These are phyloP conservation scores for Nymphalis polychloros DNA, from an alignment of 2,888 invertebrate species.

Conservation along the genomic window DNA sequence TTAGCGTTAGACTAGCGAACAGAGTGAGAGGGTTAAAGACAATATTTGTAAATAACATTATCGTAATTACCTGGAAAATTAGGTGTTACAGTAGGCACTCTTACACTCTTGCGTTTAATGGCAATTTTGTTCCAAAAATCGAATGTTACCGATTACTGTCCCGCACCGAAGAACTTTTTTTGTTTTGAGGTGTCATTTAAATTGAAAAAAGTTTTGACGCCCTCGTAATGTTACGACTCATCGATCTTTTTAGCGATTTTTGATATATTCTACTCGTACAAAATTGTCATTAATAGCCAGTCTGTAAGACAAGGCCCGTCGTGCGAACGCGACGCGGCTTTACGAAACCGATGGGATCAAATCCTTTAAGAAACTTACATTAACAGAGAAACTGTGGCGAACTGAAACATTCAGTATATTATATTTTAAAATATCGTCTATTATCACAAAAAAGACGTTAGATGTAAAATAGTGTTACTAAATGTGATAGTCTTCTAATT, in stretches of 20 bases:
- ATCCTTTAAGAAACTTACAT: conserved; percentile 82
- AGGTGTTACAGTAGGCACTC: conserved; percentile 69
- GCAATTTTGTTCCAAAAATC: conserved; percentile 20
- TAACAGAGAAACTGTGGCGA: conserved; percentile 68
- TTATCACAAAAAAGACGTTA: conserved; percentile 76
- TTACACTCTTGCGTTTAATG: conserved; percentile 39
- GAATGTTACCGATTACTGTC: background rate
- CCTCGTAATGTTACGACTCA: background rate
- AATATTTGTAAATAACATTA: conserved; percentile 82
- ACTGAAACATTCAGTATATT: conserved; percentile 71
- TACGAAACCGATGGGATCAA: conserved; percentile 82
- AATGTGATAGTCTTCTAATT: conserved; percentile 81
- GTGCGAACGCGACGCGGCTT: conserved; percentile 59
- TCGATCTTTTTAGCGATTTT: conserved; percentile 3
- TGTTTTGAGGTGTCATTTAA: background rate
- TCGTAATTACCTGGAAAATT: conserved; percentile 75
- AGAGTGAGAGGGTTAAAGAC: conserved; percentile 83
- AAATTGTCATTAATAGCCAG: conserved; percentile 35
- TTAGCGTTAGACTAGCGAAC: conserved; percentile 78
- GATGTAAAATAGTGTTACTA: conserved; percentile 78
- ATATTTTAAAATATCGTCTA: conserved; percentile 65
- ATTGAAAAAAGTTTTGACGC: background rate
- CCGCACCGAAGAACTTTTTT: background rate
- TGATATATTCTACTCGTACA: conserved; percentile 6
- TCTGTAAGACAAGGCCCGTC: conserved; percentile 44